These are phyloP conservation scores for Urosaurus nigricauda DNA, from an alignment of 2,797 vertebrate species.

Conservation along the genomic window DNA sequence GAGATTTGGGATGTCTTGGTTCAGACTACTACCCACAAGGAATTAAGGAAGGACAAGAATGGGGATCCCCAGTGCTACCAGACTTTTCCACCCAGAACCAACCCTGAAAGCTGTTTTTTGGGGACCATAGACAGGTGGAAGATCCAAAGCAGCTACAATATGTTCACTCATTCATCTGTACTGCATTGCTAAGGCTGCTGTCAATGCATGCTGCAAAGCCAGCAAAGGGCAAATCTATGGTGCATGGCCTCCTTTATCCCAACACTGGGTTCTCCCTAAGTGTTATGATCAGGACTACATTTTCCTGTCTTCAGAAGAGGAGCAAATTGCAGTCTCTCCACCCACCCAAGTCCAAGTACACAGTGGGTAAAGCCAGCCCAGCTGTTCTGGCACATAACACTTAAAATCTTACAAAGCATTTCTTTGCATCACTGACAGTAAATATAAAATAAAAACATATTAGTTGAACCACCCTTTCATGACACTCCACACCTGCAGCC, in stretches of 20 bases:
- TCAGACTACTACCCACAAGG: background rate
- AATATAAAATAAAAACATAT: too few relatives aligned
- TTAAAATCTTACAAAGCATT: too few relatives aligned
- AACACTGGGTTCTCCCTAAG: background rate
- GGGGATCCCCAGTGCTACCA: too few relatives aligned
- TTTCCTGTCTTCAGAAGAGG: too few relatives aligned
- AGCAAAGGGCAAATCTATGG: background rate
- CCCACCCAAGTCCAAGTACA: too few relatives aligned
- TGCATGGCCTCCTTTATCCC: background rate
- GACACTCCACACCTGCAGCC: too few relatives aligned
- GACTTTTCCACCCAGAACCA: background rate
- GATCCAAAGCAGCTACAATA: background rate
- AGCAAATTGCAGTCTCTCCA: too few relatives aligned
- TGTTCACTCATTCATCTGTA: background rate
- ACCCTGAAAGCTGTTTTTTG: background rate
- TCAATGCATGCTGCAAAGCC: background rate
- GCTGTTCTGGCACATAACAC: too few relatives aligned
- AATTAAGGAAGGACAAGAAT: background rate
- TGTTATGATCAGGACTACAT: background rate
- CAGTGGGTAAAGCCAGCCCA: too few relatives aligned
- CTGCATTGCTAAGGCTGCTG: background rate
- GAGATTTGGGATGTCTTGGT: background rate
- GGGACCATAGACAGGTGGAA: background rate
- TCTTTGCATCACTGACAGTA: too few relatives aligned
- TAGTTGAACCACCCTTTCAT: too few relatives aligned